A percentile compares a stretch with the other conserved stretches of the same genome.
Evolutionary conservation across 1,140 invertebrate species (phyloP).

Genomic region (Euwallacea fornicatus): DNA sequence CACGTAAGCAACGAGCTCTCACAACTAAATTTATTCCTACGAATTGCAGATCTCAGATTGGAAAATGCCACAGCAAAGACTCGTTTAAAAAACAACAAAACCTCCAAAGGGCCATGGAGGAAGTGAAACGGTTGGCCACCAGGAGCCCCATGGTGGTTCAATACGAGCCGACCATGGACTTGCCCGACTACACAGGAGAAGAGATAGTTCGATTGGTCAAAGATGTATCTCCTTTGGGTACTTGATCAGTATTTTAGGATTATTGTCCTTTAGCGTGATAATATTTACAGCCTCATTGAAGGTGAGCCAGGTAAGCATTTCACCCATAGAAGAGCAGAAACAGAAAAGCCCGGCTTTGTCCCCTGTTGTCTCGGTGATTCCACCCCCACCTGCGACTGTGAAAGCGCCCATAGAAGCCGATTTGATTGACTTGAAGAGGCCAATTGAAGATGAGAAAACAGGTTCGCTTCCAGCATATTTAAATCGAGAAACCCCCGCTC

Average conservation of each 20-base stretch:
- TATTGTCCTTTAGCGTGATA: background rate
- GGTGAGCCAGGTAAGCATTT: too few species aligned
- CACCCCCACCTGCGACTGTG: too few species aligned
- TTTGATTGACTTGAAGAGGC: too few species aligned
- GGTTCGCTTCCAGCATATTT: too few species aligned
- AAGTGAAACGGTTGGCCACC: conserved; percentile 63
- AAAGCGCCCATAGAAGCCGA: too few species aligned
- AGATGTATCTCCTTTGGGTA: conserved; percentile 45
- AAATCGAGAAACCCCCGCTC: too few species aligned
- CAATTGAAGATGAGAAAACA: too few species aligned
- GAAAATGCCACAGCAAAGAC: conserved; percentile 66
- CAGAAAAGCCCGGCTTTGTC: too few species aligned
- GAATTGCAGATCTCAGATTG: conserved; percentile 70
- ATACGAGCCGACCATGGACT: conserved; percentile 55
- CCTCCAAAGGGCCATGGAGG: conserved; percentile 74
- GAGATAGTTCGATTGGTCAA: conserved; percentile 59
- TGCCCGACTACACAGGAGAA: conserved; percentile 58
- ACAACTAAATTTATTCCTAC: conserved; percentile 2
- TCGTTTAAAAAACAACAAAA: conserved; percentile 73
- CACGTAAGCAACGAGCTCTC: conserved; percentile 8
- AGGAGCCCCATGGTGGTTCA: conserved; percentile 56
- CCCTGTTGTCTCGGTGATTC: too few species aligned
- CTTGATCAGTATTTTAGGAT: conserved; percentile 6
- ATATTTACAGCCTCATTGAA: background rate
- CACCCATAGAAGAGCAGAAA: too few species aligned